Percentiles rank a stretch among this genome's conserved stretches.
These are phyloP conservation scores for Slavum lentiscoides DNA, from an alignment of 2,888 invertebrate genomes.

Conservation along the genomic window DNA sequence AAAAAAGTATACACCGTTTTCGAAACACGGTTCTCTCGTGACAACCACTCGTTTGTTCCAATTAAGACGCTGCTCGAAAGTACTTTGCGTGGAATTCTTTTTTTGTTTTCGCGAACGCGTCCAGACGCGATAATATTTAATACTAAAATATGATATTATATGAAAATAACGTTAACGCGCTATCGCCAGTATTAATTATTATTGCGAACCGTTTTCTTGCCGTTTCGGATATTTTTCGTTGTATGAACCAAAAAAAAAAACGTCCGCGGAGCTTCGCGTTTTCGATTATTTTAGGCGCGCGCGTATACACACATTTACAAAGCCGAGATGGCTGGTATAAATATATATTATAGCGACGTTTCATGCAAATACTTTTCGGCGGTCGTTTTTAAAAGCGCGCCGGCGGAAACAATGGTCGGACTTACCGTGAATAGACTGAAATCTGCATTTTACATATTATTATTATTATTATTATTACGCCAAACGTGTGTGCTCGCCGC, in stretches of 20 bases:
- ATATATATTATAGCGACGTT: neutral
- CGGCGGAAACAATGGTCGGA: conserved; percentile 48
- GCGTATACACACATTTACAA: too few species aligned
- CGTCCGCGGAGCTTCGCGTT: neutral
- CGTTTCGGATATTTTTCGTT: neutral
- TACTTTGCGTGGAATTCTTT: conserved; percentile 6
- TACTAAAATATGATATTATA: too few species aligned
- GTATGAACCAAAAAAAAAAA: too few species aligned
- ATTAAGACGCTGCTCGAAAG: conserved; percentile 12
- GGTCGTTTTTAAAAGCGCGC: conserved; percentile 33
- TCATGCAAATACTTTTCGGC: conserved; percentile 42
- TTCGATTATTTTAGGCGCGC: neutral
- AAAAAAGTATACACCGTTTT: conserved; percentile 19
- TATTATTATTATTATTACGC: too few species aligned
- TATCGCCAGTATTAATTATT: neutral
- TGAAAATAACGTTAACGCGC: conserved; percentile 20
- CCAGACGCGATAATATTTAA: neutral
- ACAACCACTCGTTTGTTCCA: conserved; percentile 53
- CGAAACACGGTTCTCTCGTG: conserved; percentile 44
- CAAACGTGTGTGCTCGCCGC: neutral
- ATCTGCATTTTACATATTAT: conserved; percentile 46
- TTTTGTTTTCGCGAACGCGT: conserved; percentile 1
- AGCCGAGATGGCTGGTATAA: neutral
- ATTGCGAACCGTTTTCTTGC: conserved; percentile 9
- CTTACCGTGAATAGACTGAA: conserved; percentile 47